A percentile compares a stretch with the other conserved stretches of the same genome.
These are phyloP conservation scores for Scelioninae gen. 1 DNA, from an alignment of 2,888 invertebrate species.

Conservation along the genomic window DNA sequence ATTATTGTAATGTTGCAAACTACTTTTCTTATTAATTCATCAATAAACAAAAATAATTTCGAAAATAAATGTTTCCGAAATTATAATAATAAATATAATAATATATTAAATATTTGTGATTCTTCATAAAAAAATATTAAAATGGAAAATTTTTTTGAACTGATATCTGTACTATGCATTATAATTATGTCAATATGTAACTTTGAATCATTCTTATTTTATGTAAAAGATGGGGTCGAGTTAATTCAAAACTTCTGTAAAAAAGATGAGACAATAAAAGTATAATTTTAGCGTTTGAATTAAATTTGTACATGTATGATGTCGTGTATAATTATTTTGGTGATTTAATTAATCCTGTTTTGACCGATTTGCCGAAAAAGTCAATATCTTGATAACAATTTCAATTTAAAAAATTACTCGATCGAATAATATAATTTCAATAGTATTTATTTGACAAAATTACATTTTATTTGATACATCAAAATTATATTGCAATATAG, in stretches of 20 bases:
- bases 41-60: no score
- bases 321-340: slow-evolving; percentile 5
- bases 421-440: not conserved
- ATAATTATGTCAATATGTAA: slow-evolving; percentile 4
- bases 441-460: not conserved
- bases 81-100: no score
- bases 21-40: no score
- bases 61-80: no score
- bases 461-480: no score
- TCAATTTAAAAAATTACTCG: not conserved
- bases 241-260: not conserved
- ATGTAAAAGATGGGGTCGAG: not conserved
- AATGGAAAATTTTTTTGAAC: no score
- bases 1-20: no score
- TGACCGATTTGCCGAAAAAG: not conserved
- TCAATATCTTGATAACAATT: not conserved
- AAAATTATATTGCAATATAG: no score
- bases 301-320: not conserved
- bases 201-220: not conserved
- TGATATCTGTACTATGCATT: not conserved
- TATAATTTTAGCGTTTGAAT: not conserved
- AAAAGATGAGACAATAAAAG: not conserved
- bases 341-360: not conserved
- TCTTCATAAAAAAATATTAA: no score
- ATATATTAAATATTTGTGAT: no score